Conservation (phyloP, 2,888 invertebrate species). For the Branchipolynoe longqiensis region DNA sequence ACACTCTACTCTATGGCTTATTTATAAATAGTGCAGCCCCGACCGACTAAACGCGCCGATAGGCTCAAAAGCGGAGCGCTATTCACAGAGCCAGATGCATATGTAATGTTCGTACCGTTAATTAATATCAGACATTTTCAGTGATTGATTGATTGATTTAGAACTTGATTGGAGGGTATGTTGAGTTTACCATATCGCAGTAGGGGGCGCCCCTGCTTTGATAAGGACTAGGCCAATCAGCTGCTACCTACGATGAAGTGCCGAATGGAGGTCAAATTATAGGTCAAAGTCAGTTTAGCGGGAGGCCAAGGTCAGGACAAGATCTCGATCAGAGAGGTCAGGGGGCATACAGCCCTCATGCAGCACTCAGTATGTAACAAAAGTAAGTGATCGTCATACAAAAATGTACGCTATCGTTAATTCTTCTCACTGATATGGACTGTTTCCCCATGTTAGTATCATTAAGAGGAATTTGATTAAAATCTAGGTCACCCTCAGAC, state of each 20-base stretch:
- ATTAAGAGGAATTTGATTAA: not conserved
- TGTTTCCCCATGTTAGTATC: not conserved
- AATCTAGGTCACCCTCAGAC: slow-evolving; percentile 9
- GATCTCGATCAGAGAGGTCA: too few relatives aligned
- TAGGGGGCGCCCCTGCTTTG: too few relatives aligned
- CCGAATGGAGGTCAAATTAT: slow-evolving; percentile 14
- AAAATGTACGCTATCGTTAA: not conserved
- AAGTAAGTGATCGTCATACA: slow-evolving; percentile 11
- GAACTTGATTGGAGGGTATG: too few relatives aligned
- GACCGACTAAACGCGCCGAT: not conserved
- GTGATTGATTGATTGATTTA: too few relatives aligned
- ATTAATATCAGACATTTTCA: too few relatives aligned
- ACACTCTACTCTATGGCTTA: slow-evolving; percentile 1
- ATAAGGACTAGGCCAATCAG: not conserved
- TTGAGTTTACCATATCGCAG: too few relatives aligned
- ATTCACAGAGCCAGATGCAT: not conserved
- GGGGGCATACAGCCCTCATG: too few relatives aligned
- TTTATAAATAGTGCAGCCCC: slow-evolving; percentile 2
- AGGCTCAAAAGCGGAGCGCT: not conserved
- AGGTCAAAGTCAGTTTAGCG: slow-evolving; percentile 30
- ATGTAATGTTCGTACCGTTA: too few relatives aligned
- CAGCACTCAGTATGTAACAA: slow-evolving; percentile 1
- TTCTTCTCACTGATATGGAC: slow-evolving; percentile 31
- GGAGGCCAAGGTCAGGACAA: slow-evolving; percentile 14
- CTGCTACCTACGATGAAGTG: slow-evolving; percentile 1